Base-by-base conservation (phyloP, 2,113 vertebrate species). In the Mandrillus leucophaeus region DNA sequence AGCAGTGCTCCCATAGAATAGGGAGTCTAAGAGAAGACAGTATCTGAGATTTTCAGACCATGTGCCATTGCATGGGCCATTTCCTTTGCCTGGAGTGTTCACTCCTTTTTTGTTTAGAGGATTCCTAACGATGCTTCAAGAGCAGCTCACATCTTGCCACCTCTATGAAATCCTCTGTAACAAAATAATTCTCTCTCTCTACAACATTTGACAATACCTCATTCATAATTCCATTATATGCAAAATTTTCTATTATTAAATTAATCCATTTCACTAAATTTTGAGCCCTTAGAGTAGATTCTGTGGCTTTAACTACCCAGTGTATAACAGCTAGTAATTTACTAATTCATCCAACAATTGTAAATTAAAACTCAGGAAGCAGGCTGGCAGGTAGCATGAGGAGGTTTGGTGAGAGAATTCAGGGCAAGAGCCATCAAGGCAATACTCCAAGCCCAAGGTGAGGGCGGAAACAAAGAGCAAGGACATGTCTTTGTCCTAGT, bases 41-140 rank as follows among this genome's bases (percentile, higher is more conserved):
- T 20, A 0, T 18, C 55, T 52, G 55, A 73, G 30, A 35, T 20
- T 13, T 5, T 38, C 25, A 4, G 2, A 30, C n/a, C 27, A 20
- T 0, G 0, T 3, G 70, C 9, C 35, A 68, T 43, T 43, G 2
- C 17, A 11, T 4, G 64, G 89, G 10, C n/a, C 1, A 0, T 50
- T 43, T 59, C 12, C 32, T 66, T 2, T 23, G 7, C 35, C 55
- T 1, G 13, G 40, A 17, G 3, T 11, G 38, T 12, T 40, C 23
- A 22, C 35, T 68, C 23, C 5, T 70, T 43, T 66, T 35, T 59
- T 94, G 59, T 14, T 61, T 4, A 35, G 55, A 90, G 59, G 43
- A 3, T 48, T 68, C 14, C 32, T 68, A 59, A 40, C 35, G 52
- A 9, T 25, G 30, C 75, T 84, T 79, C 32, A 30, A 80, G 52